A percentile compares a stretch with the other conserved stretches of the same genome.
These are phyloP conservation scores for Anas platyrhynchos DNA, from an alignment of 2,113 vertebrate species.

Conservation along the genomic window DNA sequence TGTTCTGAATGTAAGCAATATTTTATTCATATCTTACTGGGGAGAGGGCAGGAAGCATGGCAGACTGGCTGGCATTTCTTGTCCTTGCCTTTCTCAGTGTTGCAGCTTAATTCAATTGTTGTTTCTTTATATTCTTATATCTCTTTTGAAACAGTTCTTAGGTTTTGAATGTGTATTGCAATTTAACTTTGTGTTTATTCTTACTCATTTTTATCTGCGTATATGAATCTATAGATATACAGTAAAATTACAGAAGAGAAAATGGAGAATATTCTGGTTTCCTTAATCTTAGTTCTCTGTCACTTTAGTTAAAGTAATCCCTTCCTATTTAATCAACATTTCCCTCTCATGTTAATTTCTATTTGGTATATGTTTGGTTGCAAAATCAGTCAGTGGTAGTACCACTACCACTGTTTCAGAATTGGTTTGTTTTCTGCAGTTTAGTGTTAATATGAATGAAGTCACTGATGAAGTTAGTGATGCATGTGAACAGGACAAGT, in stretches of 20 bases:
- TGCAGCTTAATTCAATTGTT: background rate
- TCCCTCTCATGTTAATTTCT: background rate
- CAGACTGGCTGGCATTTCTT: background rate
- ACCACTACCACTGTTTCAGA: background rate
- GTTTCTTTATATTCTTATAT: background rate
- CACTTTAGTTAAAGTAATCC: background rate
- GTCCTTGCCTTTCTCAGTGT: background rate
- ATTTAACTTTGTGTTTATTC: background rate
- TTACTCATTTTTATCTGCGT: background rate
- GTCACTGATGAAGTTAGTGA: background rate
- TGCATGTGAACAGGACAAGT: background rate
- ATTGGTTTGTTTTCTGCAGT: background rate
- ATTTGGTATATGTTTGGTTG: background rate
- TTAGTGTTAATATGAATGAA: background rate
- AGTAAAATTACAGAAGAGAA: background rate
- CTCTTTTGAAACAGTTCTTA: background rate
- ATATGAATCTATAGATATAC: background rate
- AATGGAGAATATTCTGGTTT: background rate
- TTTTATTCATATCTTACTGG: background rate
- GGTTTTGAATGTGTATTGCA: background rate
- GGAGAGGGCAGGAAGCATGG: background rate
- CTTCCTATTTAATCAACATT: background rate
- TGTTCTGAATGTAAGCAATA: background rate
- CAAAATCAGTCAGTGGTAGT: background rate
- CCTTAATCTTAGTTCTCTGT: background rate